phyloP scores from a whole-genome alignment of 2,888 invertebrate species.

The Neria commutata region DNA sequence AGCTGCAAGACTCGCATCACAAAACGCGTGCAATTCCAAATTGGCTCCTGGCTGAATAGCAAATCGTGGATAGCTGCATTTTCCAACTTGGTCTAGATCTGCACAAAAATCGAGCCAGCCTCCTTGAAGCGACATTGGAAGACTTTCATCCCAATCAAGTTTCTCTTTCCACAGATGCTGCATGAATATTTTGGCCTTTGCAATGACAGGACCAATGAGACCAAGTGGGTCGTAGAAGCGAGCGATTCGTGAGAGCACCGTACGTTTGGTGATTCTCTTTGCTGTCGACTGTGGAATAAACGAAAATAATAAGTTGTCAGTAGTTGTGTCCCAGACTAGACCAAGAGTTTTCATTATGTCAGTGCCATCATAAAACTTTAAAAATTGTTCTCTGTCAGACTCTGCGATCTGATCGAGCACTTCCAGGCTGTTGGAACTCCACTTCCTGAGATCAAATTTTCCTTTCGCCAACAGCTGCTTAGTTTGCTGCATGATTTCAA shows the following conservation, averaged over 20 bases:
- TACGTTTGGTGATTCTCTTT: neutral
- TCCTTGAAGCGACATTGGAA: neutral
- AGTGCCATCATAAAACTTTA: neutral
- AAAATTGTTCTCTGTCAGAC: constrained; percentile 3
- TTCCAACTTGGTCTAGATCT: no score
- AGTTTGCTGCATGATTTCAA: constrained; percentile 11
- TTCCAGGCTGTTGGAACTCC: constrained; percentile 14
- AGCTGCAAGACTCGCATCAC: neutral
- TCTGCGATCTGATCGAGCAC: constrained; percentile 3
- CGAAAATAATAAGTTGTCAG: neutral
- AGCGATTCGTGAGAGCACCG: neutral
- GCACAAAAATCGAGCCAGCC: no score
- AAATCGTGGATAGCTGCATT: constrained; percentile 3
- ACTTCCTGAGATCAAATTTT: constrained; percentile 12
- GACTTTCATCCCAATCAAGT: constrained; percentile 2
- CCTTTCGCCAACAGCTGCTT: constrained; percentile 3
- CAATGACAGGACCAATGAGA: neutral
- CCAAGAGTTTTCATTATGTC: neutral
- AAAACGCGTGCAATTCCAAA: neutral
- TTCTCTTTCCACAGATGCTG: neutral
- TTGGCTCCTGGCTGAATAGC: neutral
- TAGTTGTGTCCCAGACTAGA: neutral
- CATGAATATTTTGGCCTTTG: constrained; percentile 2
- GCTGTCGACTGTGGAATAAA: neutral
- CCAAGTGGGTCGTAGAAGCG: neutral